These are phyloP conservation scores for Zosterops japonicus DNA, from an alignment of 2,113 vertebrate species.

Conservation along the genomic window DNA sequence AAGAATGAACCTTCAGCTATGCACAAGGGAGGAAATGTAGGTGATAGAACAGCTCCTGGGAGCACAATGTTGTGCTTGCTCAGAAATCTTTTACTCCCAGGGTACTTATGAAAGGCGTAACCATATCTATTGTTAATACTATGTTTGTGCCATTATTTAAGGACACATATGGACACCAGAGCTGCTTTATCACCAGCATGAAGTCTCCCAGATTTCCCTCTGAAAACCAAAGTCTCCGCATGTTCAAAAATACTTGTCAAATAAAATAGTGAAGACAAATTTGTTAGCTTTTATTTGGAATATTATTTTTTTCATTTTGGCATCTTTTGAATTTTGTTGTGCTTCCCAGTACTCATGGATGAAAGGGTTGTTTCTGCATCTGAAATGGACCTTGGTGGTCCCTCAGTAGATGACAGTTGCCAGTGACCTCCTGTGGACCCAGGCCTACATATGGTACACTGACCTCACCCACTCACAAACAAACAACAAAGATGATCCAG, in stretches of 20 bases:
- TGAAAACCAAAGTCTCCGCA: neutral
- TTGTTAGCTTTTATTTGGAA: neutral
- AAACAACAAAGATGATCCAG: slow-evolving; percentile 1
- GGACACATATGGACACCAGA: neutral
- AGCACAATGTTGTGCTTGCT: neutral
- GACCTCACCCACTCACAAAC: neutral
- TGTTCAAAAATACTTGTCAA: neutral
- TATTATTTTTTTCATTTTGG: neutral
- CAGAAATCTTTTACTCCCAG: neutral
- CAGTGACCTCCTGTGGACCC: neutral
- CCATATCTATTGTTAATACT: neutral
- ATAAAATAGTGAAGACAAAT: neutral
- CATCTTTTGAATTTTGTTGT: neutral
- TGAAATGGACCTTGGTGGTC: neutral
- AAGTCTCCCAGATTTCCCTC: neutral
- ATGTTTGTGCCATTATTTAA: neutral
- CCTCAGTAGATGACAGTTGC: neutral
- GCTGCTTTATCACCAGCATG: neutral
- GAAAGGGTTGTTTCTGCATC: neutral
- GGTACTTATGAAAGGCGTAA: neutral
- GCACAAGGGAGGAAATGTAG: neutral
- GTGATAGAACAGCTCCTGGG: neutral
- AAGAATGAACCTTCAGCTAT: neutral
- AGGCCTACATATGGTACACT: neutral
- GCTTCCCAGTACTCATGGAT: neutral